Evolutionary conservation across 1,140 invertebrate species (phyloP), one percentile per base, ranked within the genome.

Genomic region (Drosophila bipectinata): DNA sequence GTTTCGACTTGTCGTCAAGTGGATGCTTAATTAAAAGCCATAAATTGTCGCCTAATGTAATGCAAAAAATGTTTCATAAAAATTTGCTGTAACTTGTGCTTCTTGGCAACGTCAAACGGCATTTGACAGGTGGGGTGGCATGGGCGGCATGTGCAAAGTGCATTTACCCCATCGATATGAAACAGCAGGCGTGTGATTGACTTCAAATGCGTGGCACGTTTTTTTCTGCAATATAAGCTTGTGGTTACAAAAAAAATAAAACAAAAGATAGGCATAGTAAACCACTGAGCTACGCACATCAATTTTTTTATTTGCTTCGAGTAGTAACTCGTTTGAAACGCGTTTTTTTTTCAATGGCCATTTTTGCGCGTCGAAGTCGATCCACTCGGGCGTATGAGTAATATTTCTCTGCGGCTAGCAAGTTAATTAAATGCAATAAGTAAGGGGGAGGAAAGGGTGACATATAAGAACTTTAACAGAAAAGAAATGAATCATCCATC

Each of bases 201-300:
- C 58, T 45, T 55, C 34, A 55, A 63, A 82, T 85, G 82, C 82
- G 82, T 82, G 78, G 82, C 82, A 85, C 82, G 82, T 85, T 87
- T 78, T 78, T 78, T 63, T 81, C 52, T 78, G 82, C 82, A 85
- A 85, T 62, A 85, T 62, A 62, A 5, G 49, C 41, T 15, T 61
- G 44, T 72, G 57, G 48, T 21, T 21, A 37, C 21, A 55, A 10
- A 15, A 30, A 24, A 66, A 10, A 21, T 6, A 21, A 10, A 18
- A 18, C 7, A 15, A 47, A 47, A 47, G n/a, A 47, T 47, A 44
- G 59, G 26, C 24, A 49, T 49, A 15, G 18, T 15, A 4, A 56
- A 18, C 18, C 28, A 59, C 15, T 48, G 45, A 49, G 44, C 71
- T 61, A 68, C 75, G 63, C 57, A 77, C 48, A 67, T 44, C 18